Conservation (phyloP, 2,797 vertebrate genomes). For the Austrolebias charrua region DNA sequence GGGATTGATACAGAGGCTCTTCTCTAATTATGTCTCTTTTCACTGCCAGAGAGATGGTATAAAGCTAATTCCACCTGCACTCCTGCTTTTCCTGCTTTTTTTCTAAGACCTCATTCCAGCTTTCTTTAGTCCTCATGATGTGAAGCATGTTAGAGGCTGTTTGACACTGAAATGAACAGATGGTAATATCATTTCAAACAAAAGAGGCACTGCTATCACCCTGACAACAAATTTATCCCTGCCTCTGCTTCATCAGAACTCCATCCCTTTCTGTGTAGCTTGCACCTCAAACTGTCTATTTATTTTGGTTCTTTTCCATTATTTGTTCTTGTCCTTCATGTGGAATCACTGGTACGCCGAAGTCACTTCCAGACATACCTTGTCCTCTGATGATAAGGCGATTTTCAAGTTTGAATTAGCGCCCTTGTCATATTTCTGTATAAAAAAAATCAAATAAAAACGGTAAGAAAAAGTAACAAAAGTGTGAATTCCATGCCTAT, state of each 20-base stretch:
- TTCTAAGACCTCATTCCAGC: constrained; percentile 46
- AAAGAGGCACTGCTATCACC: constrained; percentile 47
- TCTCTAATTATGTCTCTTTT: constrained; percentile 72
- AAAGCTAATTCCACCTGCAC: constrained; percentile 67
- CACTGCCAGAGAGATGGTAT: constrained; percentile 50
- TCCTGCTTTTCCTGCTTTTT: constrained; percentile 33
- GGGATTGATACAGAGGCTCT: constrained; percentile 46
- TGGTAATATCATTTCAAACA: constrained; percentile 55
- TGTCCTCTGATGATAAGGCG: too few relatives aligned
- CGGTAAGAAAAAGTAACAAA: neutral
- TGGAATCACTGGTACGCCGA: constrained; percentile 1
- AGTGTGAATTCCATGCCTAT: neutral
- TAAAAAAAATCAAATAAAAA: too few relatives aligned
- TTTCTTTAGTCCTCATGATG: constrained; percentile 53
- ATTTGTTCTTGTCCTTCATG: constrained; percentile 8
- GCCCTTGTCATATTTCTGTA: neutral
- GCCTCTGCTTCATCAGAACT: constrained; percentile 23
- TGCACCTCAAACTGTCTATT: neutral
- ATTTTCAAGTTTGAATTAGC: neutral
- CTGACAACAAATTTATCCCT: constrained; percentile 39
- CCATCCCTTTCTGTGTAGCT: constrained; percentile 16
- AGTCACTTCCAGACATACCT: neutral
- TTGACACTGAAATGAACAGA: constrained; percentile 59
- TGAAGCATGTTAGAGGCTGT: constrained; percentile 36
- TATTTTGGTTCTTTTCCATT: constrained; percentile 12